Base-by-base conservation (phyloP, 2,113 vertebrate species). In the Halichoerus grypus region DNA sequence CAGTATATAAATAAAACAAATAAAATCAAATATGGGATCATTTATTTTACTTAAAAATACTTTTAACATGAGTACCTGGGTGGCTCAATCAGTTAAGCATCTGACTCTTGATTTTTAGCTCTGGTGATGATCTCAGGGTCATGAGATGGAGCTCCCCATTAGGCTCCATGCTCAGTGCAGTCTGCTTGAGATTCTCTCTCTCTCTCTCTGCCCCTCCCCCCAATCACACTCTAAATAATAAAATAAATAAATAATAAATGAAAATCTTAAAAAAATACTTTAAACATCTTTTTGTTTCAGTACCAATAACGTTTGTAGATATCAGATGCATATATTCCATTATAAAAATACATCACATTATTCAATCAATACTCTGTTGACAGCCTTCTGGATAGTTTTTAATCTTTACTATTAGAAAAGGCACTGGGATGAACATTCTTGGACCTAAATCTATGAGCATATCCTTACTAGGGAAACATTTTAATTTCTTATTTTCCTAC, bases 401-500 rank as follows among this genome's bases (percentile, higher is more conserved):
- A 51, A 26, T 82, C 15, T 83, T 49, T 77, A 57, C 57, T 84
- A 28, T 51, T 74, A 61, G n/a, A 81, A 94, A 53, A 39, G 59
- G 11, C 36, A 5, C 74, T 53, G 46, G 92, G 31, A 63, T 39
- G 42, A 76, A 79, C 12, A 24, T 67, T 74, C 39, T 80, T 71
- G 33, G 15, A 61, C 57, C 26, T 93, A 51, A 96, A 69, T 46
- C n/a, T 83, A 90, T n/a, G 69, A 92, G 49, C 55, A 69, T 42
- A 55, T 88, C 42, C 85, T 93, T 72, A 67, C 7, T 36, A 81
- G 22, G 16, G 39, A 90, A 67, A 61, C 18, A 42, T 49, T 84
- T 90, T 86, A 82, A 86, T 89, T 82, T 92, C 69, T 87, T 95
- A 74, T 74, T 10, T 93, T 91, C 67, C 49, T 88, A 86, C 28